A percentile compares a stretch with the other conserved stretches of the same genome.
These are phyloP conservation scores for Nephila pilipes DNA, from an alignment of 1,140 invertebrate genomes.

Conservation along the genomic window DNA sequence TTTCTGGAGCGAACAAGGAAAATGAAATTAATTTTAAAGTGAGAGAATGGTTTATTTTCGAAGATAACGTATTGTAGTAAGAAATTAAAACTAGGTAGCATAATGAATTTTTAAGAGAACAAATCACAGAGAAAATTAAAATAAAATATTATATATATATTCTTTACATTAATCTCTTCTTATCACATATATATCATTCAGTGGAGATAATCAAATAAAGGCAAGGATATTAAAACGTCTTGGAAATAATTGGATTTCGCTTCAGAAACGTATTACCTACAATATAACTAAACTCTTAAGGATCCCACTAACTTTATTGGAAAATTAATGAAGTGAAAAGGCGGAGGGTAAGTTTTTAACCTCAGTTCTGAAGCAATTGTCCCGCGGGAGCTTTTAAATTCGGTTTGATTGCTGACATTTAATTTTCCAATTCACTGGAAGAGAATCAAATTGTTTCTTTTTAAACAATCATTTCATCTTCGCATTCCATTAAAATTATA, in stretches of 20 bases:
- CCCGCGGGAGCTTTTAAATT: neutral
- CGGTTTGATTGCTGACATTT: neutral
- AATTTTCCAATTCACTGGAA: constrained; percentile 6
- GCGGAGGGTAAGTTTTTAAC: neutral
- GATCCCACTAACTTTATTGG: constrained; percentile 3
- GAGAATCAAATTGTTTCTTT: constrained; percentile 24
- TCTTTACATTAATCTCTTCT: no score
- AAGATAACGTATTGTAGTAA: no score
- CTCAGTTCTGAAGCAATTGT: neutral
- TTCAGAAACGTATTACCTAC: neutral
- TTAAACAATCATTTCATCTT: neutral
- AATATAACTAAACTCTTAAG: neutral
- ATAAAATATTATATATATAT: no score
- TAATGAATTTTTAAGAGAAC: no score
- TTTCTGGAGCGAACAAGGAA: no score
- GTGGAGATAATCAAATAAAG: neutral
- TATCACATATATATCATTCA: neutral
- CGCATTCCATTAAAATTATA: neutral
- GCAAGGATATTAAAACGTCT: neutral
- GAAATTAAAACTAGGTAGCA: no score
- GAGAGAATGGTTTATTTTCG: no score
- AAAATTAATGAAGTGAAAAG: neutral
- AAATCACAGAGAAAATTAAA: no score
- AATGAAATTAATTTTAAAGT: no score
- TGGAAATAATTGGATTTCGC: constrained; percentile 1